Base-by-base conservation (phyloP, 2,113 vertebrate species). In the Oostethus manadensis region DNA sequence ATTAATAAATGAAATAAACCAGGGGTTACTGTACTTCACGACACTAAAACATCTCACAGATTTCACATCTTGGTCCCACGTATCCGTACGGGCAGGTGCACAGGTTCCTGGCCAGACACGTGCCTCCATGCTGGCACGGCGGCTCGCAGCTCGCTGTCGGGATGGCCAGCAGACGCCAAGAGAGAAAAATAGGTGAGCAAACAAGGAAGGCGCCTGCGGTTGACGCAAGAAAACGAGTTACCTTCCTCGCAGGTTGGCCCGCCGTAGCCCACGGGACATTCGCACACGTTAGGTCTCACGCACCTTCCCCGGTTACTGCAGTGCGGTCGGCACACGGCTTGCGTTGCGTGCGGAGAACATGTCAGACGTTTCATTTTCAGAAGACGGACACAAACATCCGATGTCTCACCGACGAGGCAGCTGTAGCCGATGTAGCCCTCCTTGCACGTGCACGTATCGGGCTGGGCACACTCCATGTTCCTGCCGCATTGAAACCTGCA, bases 61-160 rank as follows among this genome's bases (percentile, higher is more conserved):
- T 97, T 78, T 93, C 91, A 88, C 93, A 97, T 70, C 88, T 84
- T 38, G 92, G 92, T 74, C 94, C 94, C 67, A 98, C 88, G 72
- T 92, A 96, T 59, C 94, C 94, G 1, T 96, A 98, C 0, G 89
- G 82, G 62, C 94, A 98, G 70, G 91, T 93, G 48, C 93, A 96
- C 78, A 91, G 91, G 71, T 96, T 96, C 62, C 91, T 87, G 72
- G 85, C 82, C 78, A 93, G 68, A 62, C 93, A 97, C 0, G 86
- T 89, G n/a, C 93, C 93, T 67, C 92, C 92, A 11, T 95, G 92
- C 58, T 83, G 87, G 75, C 94, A 97, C 0, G 88, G 73, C 3
- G 92, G 94, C 59, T 88, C 87, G 56, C 93, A 97, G 7, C 72
- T 81, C 17, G 89, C 94, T 94, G 78, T 80, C 74, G 33, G 21